A percentile compares a stretch with the other conserved stretches of the same genome.
phyloP scores from a whole-genome alignment of 1,140 invertebrate genomes.

The Dysdera silvatica region DNA sequence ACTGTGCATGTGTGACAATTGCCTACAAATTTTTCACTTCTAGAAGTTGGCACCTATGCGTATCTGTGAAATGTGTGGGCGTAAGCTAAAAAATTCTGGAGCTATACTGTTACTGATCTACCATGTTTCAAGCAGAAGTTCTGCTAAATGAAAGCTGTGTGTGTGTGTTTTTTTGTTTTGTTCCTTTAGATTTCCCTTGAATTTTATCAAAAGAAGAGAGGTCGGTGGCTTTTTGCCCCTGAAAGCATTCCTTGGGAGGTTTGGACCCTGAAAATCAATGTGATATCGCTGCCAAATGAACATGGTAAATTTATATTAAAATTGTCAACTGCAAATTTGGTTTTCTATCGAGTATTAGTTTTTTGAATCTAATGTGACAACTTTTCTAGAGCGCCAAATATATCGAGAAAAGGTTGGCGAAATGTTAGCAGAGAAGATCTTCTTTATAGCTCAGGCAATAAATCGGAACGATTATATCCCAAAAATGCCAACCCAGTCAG shows the following conservation, averaged over 20 bases:
- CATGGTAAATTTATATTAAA: slow-evolving; percentile 50
- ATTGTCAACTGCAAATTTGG: too few relatives aligned
- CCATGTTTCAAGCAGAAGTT: too few relatives aligned
- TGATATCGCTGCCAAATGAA: slow-evolving; percentile 66
- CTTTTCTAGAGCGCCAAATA: slow-evolving; percentile 63
- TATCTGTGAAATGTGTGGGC: too few relatives aligned
- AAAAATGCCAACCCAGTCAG: slow-evolving; percentile 84
- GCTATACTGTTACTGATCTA: too few relatives aligned
- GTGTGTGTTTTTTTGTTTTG: slow-evolving; percentile 1
- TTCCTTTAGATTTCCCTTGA: slow-evolving; percentile 72
- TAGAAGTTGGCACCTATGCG: too few relatives aligned
- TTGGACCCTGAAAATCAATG: slow-evolving; percentile 85
- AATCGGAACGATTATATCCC: slow-evolving; percentile 91
- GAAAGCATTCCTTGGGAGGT: slow-evolving; percentile 95
- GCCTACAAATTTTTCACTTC: too few relatives aligned
- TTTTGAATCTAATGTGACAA: too few relatives aligned
- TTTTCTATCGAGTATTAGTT: too few relatives aligned
- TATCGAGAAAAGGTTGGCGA: slow-evolving; percentile 85
- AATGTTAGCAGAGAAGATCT: slow-evolving; percentile 79
- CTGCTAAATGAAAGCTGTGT: too few relatives aligned
- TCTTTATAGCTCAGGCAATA: slow-evolving; percentile 89
- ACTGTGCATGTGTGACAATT: too few relatives aligned
- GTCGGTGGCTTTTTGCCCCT: slow-evolving; percentile 74
- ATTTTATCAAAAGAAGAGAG: slow-evolving; percentile 80
- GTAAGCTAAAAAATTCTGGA: too few relatives aligned